A percentile compares a stretch with the other conserved stretches of the same genome.
Evolutionary conservation across 2,888 invertebrate species (phyloP).

Genomic region (Calliopum simillimum): DNA sequence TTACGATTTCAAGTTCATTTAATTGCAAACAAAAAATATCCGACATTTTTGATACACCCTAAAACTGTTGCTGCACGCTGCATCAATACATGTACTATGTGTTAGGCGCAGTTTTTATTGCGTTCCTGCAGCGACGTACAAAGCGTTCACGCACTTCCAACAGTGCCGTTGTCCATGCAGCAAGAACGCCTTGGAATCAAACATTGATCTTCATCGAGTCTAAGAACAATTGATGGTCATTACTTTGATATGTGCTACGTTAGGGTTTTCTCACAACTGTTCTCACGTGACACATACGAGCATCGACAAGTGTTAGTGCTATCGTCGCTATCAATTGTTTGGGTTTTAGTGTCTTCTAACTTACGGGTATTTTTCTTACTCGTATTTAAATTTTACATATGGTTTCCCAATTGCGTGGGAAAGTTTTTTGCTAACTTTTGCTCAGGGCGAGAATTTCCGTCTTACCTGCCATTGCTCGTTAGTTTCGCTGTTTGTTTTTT

Average conservation of each 20-base stretch:
- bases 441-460: background rate
- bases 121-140: conserved; percentile 49
- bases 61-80: background rate
- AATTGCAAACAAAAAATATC: too few species aligned
- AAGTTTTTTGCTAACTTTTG: background rate
- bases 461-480: conserved; percentile 20
- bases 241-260: conserved; percentile 44
- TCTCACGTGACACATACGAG: conserved; percentile 12
- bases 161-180: conserved; percentile 45
- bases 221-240: conserved; percentile 45
- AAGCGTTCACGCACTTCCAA: background rate
- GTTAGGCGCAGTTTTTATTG: conserved; percentile 45
- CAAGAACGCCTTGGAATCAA: conserved; percentile 20
- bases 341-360: background rate
- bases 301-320: background rate
- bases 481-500: conserved; percentile 17
- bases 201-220: background rate
- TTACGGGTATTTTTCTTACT: conserved; percentile 20
- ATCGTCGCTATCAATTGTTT: background rate
- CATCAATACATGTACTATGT: background rate
- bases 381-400: conserved; percentile 23
- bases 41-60: too few species aligned
- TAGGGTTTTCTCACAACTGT: background rate
- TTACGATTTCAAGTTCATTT: too few species aligned
- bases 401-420: conserved; percentile 26